These are phyloP conservation scores for Trichomycterus rosablanca DNA, from an alignment of 2,113 vertebrate species.

Conservation along the genomic window DNA sequence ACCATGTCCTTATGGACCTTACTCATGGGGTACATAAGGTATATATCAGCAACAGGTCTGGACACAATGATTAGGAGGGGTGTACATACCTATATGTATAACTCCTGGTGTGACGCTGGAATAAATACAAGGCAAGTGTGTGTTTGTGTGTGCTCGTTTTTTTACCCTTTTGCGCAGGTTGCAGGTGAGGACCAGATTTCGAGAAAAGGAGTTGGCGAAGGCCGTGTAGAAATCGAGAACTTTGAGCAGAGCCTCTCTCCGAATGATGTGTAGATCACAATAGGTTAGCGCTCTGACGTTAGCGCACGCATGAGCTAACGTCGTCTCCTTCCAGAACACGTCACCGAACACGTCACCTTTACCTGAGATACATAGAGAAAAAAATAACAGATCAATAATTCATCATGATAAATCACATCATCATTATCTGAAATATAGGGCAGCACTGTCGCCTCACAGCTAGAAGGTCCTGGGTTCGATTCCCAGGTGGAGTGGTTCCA, in stretches of 20 bases:
- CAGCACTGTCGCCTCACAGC: no score
- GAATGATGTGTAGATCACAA: slow-evolving; percentile 94
- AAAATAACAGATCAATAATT: no score
- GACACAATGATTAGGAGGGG: no score
- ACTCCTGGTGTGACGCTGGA: no score
- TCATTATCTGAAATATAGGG: no score
- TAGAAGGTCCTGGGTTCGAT: no score
- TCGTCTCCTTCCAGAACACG: slow-evolving; percentile 95
- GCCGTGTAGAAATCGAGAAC: slow-evolving; percentile 93
- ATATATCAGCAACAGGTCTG: no score
- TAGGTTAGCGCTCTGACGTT: slow-evolving; percentile 92
- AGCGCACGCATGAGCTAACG: slow-evolving; percentile 86
- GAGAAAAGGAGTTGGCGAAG: slow-evolving; percentile 93
- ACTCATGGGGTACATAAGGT: no score
- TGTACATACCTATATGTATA: no score
- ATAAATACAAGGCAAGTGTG: background rate
- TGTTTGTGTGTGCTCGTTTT: background rate
- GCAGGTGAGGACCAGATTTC: slow-evolving; percentile 94
- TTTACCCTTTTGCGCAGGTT: slow-evolving; percentile 91
- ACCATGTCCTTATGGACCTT: no score
- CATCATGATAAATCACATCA: no score
- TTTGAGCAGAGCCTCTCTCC: slow-evolving; percentile 88
- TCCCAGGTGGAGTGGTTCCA: no score
- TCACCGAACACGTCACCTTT: slow-evolving; percentile 97
- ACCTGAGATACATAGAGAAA: slow-evolving; percentile 66